Percentiles rank a stretch among this genome's conserved stretches.
Conservation (phyloP, 2,888 invertebrate genomes). For the Ophonus ardosiacus region DNA sequence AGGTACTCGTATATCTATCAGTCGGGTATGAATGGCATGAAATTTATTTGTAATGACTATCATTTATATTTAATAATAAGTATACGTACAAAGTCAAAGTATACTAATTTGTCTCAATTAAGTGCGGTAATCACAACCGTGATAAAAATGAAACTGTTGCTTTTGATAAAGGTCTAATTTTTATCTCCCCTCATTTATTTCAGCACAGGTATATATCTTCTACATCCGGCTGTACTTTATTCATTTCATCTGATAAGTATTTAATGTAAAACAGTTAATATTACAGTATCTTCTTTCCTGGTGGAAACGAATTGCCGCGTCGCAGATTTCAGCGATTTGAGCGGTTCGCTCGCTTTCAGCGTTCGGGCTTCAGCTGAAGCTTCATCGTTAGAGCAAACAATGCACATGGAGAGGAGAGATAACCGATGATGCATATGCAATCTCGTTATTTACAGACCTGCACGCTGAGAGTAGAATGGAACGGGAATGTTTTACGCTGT, state of each 20-base stretch:
- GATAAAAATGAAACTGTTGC: conserved; percentile 6
- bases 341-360: conserved; percentile 11
- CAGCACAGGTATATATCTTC: conserved; percentile 15
- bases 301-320: conserved; percentile 39
- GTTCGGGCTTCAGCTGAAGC: background rate
- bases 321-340: conserved; percentile 45
- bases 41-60: no score
- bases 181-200: background rate
- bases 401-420: conserved; percentile 57
- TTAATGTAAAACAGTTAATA: conserved; percentile 62
- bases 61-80: no score
- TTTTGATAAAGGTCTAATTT: background rate
- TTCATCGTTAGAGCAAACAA: conserved; percentile 52
- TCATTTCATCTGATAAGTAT: conserved; percentile 52
- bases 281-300: conserved; percentile 49
- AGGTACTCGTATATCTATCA: no score
- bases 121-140: background rate
- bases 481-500: conserved; percentile 49
- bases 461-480: background rate
- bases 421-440: conserved; percentile 61
- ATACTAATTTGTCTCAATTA: background rate
- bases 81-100: background rate
- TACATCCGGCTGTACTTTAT: conserved; percentile 22
- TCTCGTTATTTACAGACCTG: conserved; percentile 61
- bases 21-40: no score